phyloP scores from a whole-genome alignment of 2,888 invertebrate genomes.

The Sericinus montela region DNA sequence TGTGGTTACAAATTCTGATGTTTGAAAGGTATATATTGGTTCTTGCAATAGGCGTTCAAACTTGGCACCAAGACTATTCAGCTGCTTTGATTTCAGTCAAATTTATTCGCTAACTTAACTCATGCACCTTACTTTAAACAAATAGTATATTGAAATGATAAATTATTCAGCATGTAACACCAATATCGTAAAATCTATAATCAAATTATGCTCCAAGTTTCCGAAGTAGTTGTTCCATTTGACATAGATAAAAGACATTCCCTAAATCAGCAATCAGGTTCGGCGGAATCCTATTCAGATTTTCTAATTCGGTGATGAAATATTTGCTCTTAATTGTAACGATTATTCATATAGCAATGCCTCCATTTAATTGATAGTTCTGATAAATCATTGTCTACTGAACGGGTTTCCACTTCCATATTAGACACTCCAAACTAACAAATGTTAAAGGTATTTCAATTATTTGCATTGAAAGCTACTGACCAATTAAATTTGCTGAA shows the following conservation, averaged over 20 bases:
- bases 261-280: background rate
- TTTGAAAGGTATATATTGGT: too few species aligned
- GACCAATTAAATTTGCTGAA: constrained; percentile 7
- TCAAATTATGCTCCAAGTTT: background rate
- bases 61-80: too few species aligned
- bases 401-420: background rate
- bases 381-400: constrained; percentile 3
- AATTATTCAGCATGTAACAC: too few species aligned
- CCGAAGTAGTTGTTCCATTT: background rate
- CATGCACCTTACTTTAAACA: too few species aligned
- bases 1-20: too few species aligned
- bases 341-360: background rate
- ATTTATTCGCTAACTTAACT: too few species aligned
- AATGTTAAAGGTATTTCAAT: constrained; percentile 1
- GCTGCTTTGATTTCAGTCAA: too few species aligned
- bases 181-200: background rate
- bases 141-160: too few species aligned
- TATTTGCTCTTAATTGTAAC: background rate
- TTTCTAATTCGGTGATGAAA: constrained; percentile 5
- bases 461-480: constrained; percentile 10
- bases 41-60: too few species aligned
- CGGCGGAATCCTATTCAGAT: background rate
- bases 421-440: background rate
- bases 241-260: constrained; percentile 6
- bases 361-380: background rate